These are phyloP conservation scores for Neosalanx taihuensis DNA, from an alignment of 2,797 vertebrate genomes.

Conservation along the genomic window DNA sequence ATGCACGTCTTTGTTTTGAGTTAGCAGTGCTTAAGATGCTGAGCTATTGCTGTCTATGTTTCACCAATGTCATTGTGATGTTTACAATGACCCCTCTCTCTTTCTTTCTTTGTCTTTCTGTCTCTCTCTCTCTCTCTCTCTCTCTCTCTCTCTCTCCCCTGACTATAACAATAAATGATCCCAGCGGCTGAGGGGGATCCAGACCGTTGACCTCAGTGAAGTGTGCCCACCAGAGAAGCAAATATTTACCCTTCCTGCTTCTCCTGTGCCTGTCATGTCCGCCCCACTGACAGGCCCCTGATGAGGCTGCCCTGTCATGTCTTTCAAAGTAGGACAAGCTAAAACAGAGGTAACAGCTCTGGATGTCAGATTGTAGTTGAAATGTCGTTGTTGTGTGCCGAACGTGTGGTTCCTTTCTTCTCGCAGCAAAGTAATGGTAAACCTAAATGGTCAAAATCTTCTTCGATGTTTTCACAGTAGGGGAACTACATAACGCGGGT, in stretches of 20 bases:
- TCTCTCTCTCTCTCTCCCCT: constrained; percentile 33
- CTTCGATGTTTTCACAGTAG: background rate
- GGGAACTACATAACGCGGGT: background rate
- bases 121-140: background rate
- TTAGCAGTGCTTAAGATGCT: no score
- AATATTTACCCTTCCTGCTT: constrained; percentile 87
- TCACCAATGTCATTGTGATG: background rate
- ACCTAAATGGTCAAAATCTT: background rate
- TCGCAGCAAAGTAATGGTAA: background rate
- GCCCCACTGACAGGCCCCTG: constrained; percentile 75
- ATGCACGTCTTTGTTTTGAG: background rate
- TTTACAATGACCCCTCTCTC: background rate
- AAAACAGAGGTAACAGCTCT: background rate
- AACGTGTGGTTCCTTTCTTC: background rate
- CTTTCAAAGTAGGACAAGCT: background rate
- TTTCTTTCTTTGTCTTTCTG: background rate
- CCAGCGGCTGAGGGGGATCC: constrained; percentile 85
- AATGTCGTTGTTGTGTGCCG: no score
- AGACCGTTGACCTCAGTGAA: constrained; percentile 80
- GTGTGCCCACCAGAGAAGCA: constrained; percentile 81
- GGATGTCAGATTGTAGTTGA: no score
- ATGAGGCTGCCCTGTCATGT: constrained; percentile 69
- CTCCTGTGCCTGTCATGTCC: constrained; percentile 78
- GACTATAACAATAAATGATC: constrained; percentile 86
- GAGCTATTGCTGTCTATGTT: background rate